A percentile compares a stretch with the other conserved stretches of the same genome.
Conservation (phyloP, 1,140 invertebrate genomes). For the Zaprionus ornatus region DNA sequence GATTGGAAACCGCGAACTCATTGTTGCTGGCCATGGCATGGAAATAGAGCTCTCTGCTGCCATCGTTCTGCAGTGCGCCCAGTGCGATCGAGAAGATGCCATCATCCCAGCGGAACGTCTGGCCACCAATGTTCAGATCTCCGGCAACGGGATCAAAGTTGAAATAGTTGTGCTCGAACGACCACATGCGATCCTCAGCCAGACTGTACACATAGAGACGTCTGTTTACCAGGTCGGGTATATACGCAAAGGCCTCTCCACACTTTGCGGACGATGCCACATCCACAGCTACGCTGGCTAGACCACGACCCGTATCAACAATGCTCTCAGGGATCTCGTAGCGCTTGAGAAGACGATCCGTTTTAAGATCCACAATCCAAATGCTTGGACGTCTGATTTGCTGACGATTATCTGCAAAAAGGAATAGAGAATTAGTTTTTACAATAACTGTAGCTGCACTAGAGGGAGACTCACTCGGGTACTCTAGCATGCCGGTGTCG, state of each 20-base stretch:
- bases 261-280: conserved; percentile 85
- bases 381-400: conserved; percentile 86
- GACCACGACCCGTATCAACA: conserved; percentile 82
- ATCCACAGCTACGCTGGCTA: conserved; percentile 88
- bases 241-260: conserved; percentile 88
- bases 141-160: conserved; percentile 88
- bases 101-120: conserved; percentile 89
- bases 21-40: conserved; percentile 87
- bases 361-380: conserved; percentile 88
- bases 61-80: conserved; percentile 85
- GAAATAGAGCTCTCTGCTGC: conserved; percentile 87
- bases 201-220: conserved; percentile 88
- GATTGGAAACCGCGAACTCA: conserved; percentile 88
- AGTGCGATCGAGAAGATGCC: conserved; percentile 89
- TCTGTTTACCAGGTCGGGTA: conserved; percentile 88
- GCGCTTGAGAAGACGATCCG: conserved; percentile 78
- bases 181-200: conserved; percentile 87
- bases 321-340: conserved; percentile 75
- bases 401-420: conserved; percentile 84
- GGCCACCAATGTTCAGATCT: conserved; percentile 87
- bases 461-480: conserved; percentile 57
- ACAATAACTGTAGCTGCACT: not conserved
- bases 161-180: conserved; percentile 90
- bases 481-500: conserved; percentile 87
- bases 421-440: not conserved